phyloP scores from a whole-genome alignment of 2,113 vertebrate species.

The Elephantulus edwardii region DNA sequence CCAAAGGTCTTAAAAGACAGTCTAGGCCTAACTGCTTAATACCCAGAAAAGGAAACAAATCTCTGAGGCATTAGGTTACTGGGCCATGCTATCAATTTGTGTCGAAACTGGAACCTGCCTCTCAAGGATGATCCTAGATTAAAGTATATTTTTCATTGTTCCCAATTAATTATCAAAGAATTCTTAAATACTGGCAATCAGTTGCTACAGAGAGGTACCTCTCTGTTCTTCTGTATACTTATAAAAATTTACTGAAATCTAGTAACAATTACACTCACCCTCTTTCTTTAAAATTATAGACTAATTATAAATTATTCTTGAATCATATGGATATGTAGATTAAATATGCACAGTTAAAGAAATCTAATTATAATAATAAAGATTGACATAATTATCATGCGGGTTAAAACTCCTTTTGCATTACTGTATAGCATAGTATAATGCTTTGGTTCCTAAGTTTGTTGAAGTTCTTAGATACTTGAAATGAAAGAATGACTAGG shows the following conservation, averaged over 20 bases:
- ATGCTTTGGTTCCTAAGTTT: not conserved
- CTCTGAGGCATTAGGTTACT: not conserved
- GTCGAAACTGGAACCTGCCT: not conserved
- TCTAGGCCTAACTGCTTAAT: not conserved
- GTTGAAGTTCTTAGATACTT: not conserved
- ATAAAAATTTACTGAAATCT: constrained; percentile 12
- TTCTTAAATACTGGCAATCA: not conserved
- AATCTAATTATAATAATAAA: not conserved
- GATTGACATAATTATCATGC: not conserved
- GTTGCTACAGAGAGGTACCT: not conserved
- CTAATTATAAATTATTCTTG: not conserved
- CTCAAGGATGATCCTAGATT: not conserved
- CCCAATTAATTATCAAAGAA: not conserved
- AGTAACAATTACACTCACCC: not conserved
- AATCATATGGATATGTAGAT: not conserved
- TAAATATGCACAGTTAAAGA: not conserved
- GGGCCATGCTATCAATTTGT: not conserved
- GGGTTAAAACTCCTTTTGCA: not conserved
- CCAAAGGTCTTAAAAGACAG: not conserved
- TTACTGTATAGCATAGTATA: not conserved
- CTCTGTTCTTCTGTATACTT: not conserved
- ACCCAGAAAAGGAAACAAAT: not conserved
- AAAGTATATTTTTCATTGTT: not conserved
- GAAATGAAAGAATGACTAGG: not conserved
- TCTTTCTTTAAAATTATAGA: not conserved